Evolutionary conservation across 1,140 invertebrate species (phyloP), one percentile per base, ranked within the genome.

Genomic region (Cataglyphis hispanica): DNA sequence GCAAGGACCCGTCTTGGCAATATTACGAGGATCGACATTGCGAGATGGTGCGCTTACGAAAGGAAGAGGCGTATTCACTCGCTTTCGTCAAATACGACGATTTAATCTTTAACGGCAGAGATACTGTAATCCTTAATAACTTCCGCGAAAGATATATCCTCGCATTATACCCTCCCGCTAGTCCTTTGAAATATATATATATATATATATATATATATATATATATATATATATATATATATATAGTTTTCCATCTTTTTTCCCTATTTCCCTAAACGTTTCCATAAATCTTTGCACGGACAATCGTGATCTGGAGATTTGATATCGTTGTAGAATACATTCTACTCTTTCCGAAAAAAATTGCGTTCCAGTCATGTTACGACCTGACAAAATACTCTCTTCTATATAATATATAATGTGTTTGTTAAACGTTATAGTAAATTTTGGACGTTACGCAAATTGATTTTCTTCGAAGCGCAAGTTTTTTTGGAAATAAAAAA

Each of bases 21-120:
- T 75, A 76, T 87, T 64, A 70, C 58, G 25, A 67, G 37, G 66
- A 63, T 83, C 78, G 56, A 83, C 60, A 56, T 37, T 19, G 11
- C 50, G 66, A 37, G 40, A 58, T 31, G 53, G 37, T 22, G 37
- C 50, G 34, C 50, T 80, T 56, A 25, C 11, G n/a, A n/a, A 31
- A 46, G 66, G 7, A n/a, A 43, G 34, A 43, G 34, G 1, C 37
- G 37, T 43, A 83, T 83, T 83, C 67, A 50, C n/a, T n/a, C 46
- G 31, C 27, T 56, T 37, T 60, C 78, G 34, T 60, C 78, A 46
- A 81, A 83, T 72, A 70, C n/a, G 53, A 46, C 16, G 67, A 74
- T 58, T 74, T 46, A 58, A 83, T 83, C 69, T 72, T 60, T 83
- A 22, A 61, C 53, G n/a, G 4, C 2, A 22, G 22, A n/a, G 1